Base-by-base conservation (phyloP, 2,888 invertebrate genomes). In the Malthinus seriepunctatus region DNA sequence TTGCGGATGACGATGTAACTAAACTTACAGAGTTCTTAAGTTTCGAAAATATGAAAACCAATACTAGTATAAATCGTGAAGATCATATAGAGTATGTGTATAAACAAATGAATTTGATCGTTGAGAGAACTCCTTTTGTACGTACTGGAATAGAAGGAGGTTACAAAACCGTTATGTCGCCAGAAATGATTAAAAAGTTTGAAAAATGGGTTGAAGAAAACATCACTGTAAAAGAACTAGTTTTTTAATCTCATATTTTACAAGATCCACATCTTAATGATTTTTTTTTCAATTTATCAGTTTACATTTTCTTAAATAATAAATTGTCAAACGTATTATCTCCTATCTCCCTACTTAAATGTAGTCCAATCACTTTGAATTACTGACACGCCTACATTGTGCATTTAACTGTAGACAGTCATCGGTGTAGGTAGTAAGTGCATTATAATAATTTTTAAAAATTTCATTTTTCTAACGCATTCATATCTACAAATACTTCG, bases 151-250 rank as follows among this genome's bases (percentile, higher is more conserved):
- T 78, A 63, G 76, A 79, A 3, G 80, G 78, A 1, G 72, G 70
- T 14, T 78, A 77, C 65, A 76, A 75, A 60, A 72, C 71, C 1
- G 68, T 88, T 59, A 90, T 94, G 86, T 85, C 87, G 1, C 83
- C 85, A 1, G 88, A 89, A 68, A 80, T 92, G 68, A 87, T 89
- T 0, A 79, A 82, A 50, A 81, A 83, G 64, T 91, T 93, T 71
- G 90, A 93, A 72, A 78, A 84, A 8, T 90, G 90, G 90, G 86
- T 84, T 0, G 83, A 82, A 15, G 74, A 82, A 45, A 83, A 88
- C 75, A 76, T 85, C 31, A 80, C 81, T 48, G 86, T 83, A 0
- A 86, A 85, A 0, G 88, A 82, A 4, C 74, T 10, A 10, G 47
- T 49, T 8, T 63, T 54, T 50, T 49, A 60, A 47, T 31, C 32